phyloP scores from a whole-genome alignment of 2,113 vertebrate species.

The Sceloporus tristichus region DNA sequence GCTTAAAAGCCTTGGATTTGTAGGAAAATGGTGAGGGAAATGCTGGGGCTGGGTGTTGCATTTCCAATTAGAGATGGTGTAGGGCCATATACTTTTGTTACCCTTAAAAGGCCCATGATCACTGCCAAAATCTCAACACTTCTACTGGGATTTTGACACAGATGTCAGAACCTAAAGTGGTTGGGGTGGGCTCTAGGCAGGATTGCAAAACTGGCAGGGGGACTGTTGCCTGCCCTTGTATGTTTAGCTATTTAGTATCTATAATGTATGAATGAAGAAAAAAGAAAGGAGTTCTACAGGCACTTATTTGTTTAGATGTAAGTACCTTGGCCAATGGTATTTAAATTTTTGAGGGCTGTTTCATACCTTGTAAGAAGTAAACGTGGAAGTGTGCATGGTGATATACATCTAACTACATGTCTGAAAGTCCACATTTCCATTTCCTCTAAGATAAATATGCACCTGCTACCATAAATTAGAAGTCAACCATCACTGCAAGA shows the following conservation, averaged over 20 bases:
- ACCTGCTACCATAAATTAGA: neutral
- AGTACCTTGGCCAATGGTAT: neutral
- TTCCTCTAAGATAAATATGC: neutral
- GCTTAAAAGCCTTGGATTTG: constrained; percentile 40
- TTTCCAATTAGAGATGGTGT: neutral
- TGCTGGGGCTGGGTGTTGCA: neutral
- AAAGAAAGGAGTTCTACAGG: constrained; percentile 40
- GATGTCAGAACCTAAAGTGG: neutral
- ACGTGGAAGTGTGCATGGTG: neutral
- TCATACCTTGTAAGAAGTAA: neutral
- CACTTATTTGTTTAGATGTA: neutral
- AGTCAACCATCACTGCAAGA: neutral
- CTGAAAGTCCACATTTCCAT: neutral
- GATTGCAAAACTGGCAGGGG: neutral
- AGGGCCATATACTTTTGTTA: too few species aligned
- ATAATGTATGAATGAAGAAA: neutral
- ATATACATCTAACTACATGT: neutral
- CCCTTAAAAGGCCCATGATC: neutral
- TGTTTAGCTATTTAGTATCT: constrained; percentile 59
- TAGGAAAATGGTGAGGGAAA: neutral
- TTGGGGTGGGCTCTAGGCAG: neutral
- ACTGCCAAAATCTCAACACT: neutral
- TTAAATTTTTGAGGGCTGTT: neutral
- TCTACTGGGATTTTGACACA: neutral
- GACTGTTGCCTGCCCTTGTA: constrained; percentile 11